phyloP scores from a whole-genome alignment of 2,797 vertebrate genomes.

The Lepus townsendii region DNA sequence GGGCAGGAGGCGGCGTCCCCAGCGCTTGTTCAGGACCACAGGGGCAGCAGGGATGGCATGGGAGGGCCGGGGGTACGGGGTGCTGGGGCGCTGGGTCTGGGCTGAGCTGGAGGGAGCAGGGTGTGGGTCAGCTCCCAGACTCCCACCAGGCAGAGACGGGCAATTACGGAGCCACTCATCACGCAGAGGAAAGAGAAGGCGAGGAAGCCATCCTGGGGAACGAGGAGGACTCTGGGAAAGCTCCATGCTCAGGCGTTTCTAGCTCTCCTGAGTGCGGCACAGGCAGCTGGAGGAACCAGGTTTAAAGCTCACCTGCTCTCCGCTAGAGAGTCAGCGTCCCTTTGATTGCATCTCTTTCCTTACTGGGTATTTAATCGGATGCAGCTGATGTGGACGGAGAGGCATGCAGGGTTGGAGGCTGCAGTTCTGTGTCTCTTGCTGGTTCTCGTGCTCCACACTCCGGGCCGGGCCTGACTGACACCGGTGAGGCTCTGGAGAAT shows the following conservation, averaged over 20 bases:
- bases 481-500: not conserved
- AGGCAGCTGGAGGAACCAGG: not conserved
- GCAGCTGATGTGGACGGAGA: slow-evolving; percentile 46
- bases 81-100: not conserved
- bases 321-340: not conserved
- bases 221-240: not conserved
- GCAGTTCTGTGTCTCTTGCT: not conserved
- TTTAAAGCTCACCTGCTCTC: slow-evolving; percentile 5
- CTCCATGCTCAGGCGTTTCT: not conserved
- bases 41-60: not conserved
- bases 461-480: not conserved
- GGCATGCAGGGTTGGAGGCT: slow-evolving; percentile 2
- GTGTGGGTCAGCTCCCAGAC: not conserved
- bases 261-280: not conserved
- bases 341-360: slow-evolving; percentile 26
- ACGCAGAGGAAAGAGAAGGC: not conserved
- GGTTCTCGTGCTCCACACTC: not conserved
- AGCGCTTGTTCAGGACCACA: not conserved
- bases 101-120: not conserved
- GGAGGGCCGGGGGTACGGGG: not conserved
- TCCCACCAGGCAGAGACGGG: not conserved
- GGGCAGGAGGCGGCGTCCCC: not conserved
- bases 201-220: not conserved
- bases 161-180: not conserved
- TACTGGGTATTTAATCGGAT: slow-evolving; percentile 46